phyloP scores from a whole-genome alignment of 2,888 invertebrate species.

The Caenorhabditis japonica region DNA sequence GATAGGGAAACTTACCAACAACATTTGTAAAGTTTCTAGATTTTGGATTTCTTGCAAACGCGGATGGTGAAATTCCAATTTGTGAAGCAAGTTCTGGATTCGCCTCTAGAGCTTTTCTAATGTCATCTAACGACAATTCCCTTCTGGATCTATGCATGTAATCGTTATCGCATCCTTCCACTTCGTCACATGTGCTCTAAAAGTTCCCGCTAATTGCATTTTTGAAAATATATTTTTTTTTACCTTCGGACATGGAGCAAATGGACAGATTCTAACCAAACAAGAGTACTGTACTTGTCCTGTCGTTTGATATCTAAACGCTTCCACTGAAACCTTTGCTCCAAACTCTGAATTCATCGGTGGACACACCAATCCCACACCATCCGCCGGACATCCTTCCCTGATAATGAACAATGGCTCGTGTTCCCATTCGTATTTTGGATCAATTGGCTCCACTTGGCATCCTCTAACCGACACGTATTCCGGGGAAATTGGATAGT shows the following conservation, averaged over 20 bases:
- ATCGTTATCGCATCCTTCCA: conserved; percentile 73
- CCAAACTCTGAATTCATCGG: conserved; percentile 75
- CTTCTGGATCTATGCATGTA: conserved; percentile 51
- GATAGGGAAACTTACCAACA: conserved; percentile 38
- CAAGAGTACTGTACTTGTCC: conserved; percentile 77
- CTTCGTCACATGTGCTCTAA: conserved; percentile 68
- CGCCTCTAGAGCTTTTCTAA: conserved; percentile 67
- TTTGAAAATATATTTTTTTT: background rate
- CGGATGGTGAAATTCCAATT: conserved; percentile 61
- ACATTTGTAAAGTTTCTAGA: conserved; percentile 35
- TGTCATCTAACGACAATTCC: conserved; percentile 60
- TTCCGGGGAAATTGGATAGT: conserved; percentile 74
- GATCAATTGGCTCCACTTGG: conserved; percentile 76
- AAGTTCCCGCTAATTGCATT: too few species aligned
- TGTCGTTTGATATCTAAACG: conserved; percentile 77
- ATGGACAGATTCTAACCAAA: conserved; percentile 75
- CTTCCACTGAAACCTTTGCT: conserved; percentile 75
- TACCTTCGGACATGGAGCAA: conserved; percentile 72
- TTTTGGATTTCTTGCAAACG: conserved; percentile 43
- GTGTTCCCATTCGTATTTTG: conserved; percentile 76
- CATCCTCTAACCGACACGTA: conserved; percentile 76
- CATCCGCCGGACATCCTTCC: conserved; percentile 73
- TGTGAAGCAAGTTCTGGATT: conserved; percentile 72
- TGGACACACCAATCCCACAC: conserved; percentile 77
- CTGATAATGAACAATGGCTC: conserved; percentile 76